phyloP scores from a whole-genome alignment of 2,888 invertebrate genomes.

The Polydrusus tereticollis region DNA sequence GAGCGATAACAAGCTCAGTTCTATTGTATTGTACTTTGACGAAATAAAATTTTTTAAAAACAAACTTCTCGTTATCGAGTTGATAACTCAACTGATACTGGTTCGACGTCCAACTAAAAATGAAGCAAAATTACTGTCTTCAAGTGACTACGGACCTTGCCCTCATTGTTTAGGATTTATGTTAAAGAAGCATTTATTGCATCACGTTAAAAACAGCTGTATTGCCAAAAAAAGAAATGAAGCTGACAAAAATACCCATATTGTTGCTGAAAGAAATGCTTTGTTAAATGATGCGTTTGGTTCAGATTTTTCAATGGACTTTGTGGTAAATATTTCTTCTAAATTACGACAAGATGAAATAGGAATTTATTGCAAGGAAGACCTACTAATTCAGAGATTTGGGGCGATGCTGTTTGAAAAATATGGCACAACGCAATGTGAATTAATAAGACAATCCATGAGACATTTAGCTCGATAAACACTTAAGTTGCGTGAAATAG shows the following conservation, averaged over 20 bases:
- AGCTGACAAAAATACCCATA: slow-evolving; percentile 3
- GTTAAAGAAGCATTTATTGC: slow-evolving; percentile 37
- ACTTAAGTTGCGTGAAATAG: slow-evolving; percentile 18
- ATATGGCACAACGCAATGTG: slow-evolving; percentile 37
- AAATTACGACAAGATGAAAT: slow-evolving; percentile 24
- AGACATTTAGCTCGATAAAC: slow-evolving; percentile 39
- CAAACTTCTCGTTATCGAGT: too few relatives aligned
- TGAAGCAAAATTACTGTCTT: slow-evolving; percentile 1
- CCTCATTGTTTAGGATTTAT: slow-evolving; percentile 31
- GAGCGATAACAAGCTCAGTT: too few relatives aligned
- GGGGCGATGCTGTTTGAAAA: slow-evolving; percentile 42
- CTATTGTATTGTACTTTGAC: too few relatives aligned
- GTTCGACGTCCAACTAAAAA: slow-evolving; percentile 19
- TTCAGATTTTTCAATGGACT: slow-evolving; percentile 21
- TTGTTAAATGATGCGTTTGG: slow-evolving; percentile 26
- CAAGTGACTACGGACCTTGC: slow-evolving; percentile 26
- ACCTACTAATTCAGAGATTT: slow-evolving; percentile 35
- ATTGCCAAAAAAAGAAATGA: slow-evolving; percentile 23
- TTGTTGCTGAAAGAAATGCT: slow-evolving; percentile 28
- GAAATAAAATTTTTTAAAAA: too few relatives aligned
- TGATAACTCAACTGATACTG: slow-evolving; percentile 13
- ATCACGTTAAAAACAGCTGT: slow-evolving; percentile 22
- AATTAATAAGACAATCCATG: slow-evolving; percentile 43
- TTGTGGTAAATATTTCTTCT: slow-evolving; percentile 15
- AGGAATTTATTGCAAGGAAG: slow-evolving; percentile 26